These are phyloP conservation scores for Crossaster papposus DNA, from an alignment of 53 echinoderm and acorn worm species.

Conservation along the genomic window DNA sequence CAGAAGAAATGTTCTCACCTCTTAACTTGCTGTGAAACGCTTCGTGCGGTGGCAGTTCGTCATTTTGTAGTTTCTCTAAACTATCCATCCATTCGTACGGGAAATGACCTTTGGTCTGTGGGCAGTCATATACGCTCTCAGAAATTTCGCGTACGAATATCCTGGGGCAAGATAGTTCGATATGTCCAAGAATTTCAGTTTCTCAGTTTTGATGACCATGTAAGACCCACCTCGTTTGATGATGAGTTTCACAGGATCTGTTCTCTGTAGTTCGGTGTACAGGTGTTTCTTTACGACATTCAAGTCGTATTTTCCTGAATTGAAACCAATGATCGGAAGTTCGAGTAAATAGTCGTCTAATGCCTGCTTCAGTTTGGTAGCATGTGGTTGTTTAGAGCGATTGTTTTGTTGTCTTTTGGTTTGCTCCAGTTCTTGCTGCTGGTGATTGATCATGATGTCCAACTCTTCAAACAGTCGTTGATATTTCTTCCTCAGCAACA, in stretches of 20 bases:
- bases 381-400: background rate
- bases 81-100: constrained; percentile 58
- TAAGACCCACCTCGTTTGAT: constrained; percentile 37
- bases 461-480: background rate
- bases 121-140: constrained; percentile 36
- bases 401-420: background rate
- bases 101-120: constrained; percentile 34
- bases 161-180: constrained; percentile 52
- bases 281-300: constrained; percentile 38
- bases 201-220: constrained; percentile 32
- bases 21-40: constrained; percentile 49
- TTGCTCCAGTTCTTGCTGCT: background rate
- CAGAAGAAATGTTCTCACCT: constrained; percentile 16
- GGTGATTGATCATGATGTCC: background rate
- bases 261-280: constrained; percentile 15
- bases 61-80: constrained; percentile 9
- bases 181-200: constrained; percentile 51
- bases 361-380: background rate
- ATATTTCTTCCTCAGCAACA: background rate
- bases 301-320: constrained; percentile 53
- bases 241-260: constrained; percentile 19
- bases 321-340: constrained; percentile 59
- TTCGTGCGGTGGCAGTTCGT: constrained; percentile 43
- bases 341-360: constrained; percentile 14
- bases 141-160: constrained; percentile 48